Conservation (phyloP, 2,888 invertebrate genomes). For the Conchocele bisecta region DNA sequence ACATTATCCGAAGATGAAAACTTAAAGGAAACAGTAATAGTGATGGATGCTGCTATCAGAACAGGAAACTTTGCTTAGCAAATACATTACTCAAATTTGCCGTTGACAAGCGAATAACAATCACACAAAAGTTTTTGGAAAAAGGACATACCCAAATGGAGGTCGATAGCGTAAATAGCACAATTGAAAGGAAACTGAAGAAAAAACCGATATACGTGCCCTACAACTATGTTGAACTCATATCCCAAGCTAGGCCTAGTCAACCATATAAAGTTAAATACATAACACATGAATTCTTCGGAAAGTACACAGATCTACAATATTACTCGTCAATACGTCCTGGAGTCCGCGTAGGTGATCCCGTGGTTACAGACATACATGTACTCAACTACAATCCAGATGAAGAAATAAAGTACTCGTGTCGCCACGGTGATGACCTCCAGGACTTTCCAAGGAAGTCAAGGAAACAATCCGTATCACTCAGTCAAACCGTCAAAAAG, state of each 20-base stretch:
- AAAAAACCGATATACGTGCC: constrained; percentile 31
- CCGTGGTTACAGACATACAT: constrained; percentile 35
- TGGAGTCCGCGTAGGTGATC: constrained; percentile 26
- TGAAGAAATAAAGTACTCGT: constrained; percentile 17
- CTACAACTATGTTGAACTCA: constrained; percentile 33
- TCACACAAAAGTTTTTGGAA: constrained; percentile 47
- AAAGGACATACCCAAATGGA: constrained; percentile 59
- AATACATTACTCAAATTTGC: constrained; percentile 40
- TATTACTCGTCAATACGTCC: constrained; percentile 40
- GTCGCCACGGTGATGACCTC: not conserved
- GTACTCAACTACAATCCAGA: constrained; percentile 17
- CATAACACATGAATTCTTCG: constrained; percentile 25
- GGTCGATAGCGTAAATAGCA: constrained; percentile 51
- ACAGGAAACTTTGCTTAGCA: constrained; percentile 42
- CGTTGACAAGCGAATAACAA: constrained; percentile 22
- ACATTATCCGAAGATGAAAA: not conserved
- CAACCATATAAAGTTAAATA: constrained; percentile 33
- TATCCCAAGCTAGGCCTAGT: constrained; percentile 22
- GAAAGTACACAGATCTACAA: constrained; percentile 11
- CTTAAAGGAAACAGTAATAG: constrained; percentile 34
- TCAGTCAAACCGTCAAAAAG: too few species aligned
- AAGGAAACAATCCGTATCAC: too few species aligned
- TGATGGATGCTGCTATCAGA: constrained; percentile 58
- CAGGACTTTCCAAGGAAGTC: too few species aligned
- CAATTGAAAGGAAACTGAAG: constrained; percentile 39